These are phyloP conservation scores for Eclectus roratus DNA, from an alignment of 2,113 vertebrate species.

Conservation along the genomic window DNA sequence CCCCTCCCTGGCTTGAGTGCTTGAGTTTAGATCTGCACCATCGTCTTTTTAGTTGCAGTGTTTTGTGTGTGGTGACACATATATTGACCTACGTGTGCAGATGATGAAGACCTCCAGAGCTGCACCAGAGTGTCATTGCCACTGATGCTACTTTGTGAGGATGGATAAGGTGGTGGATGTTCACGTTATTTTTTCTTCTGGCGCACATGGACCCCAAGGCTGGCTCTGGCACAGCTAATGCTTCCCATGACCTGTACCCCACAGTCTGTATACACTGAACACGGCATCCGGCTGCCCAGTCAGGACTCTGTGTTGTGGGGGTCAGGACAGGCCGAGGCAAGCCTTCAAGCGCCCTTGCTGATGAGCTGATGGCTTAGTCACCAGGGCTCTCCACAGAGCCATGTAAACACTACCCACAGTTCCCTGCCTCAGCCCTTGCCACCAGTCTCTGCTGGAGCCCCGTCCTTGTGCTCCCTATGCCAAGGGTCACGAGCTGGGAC, in stretches of 20 bases:
- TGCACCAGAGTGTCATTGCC: neutral
- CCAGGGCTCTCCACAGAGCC: neutral
- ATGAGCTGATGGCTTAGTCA: neutral
- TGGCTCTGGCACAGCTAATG: neutral
- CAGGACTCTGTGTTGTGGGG: neutral
- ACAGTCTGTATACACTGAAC: neutral
- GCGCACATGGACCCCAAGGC: rapidly evolving
- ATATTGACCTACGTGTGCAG: neutral
- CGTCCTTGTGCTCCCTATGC: neutral
- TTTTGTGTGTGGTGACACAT: rapidly evolving
- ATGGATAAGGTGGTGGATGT: neutral
- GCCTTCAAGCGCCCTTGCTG: neutral
- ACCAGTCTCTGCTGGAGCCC: neutral
- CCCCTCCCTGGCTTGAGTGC: neutral
- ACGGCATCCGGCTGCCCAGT: neutral
- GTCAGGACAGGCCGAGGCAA: neutral
- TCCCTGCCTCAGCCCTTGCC: neutral
- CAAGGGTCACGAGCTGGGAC: constrained; percentile 47
- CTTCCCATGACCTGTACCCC: neutral
- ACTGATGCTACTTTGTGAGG: neutral
- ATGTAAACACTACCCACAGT: constrained; percentile 21
- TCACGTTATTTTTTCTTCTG: neutral
- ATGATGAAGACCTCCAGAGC: neutral
- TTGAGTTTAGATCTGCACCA: neutral
- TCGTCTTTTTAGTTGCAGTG: neutral